Evolutionary conservation across 2,888 invertebrate genomes (phyloP).

Genomic region (Rugalucina vietnamica): DNA sequence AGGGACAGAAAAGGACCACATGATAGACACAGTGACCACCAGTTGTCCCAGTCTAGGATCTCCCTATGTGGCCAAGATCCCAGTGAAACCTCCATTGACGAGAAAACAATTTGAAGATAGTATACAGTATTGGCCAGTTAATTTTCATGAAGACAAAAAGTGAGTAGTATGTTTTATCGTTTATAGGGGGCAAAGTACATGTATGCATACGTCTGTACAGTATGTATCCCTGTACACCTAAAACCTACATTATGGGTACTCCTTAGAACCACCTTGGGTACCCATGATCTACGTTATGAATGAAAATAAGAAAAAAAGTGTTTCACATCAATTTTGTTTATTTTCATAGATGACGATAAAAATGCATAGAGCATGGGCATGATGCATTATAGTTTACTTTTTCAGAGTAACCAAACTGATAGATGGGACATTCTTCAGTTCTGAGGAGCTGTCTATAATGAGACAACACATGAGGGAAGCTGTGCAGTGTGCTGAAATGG

Average conservation of each 20-base stretch:
- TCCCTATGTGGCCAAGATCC: conserved; percentile 73
- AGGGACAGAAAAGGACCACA: neutral
- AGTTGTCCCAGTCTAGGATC: conserved; percentile 58
- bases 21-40: neutral
- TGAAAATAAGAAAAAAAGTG: too few species aligned
- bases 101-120: conserved; percentile 77
- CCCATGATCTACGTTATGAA: too few species aligned
- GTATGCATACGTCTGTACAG: too few species aligned
- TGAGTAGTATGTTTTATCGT: too few species aligned
- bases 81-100: conserved; percentile 74
- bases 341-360: too few species aligned
- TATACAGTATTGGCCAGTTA: conserved; percentile 79
- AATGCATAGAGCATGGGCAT: too few species aligned
- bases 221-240: too few species aligned
- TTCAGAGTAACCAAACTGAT: conserved; percentile 72
- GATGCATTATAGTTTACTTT: too few species aligned
- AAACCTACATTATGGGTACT: too few species aligned
- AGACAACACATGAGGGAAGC: conserved; percentile 70
- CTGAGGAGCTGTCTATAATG: conserved; percentile 56
- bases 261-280: too few species aligned
- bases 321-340: too few species aligned
- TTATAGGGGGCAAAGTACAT: too few species aligned
- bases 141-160: conserved; percentile 83
- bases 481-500: conserved; percentile 60
- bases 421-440: conserved; percentile 65